These are phyloP conservation scores for Macroglossus sobrinus DNA, from an alignment of 2,113 vertebrate species.

Conservation along the genomic window DNA sequence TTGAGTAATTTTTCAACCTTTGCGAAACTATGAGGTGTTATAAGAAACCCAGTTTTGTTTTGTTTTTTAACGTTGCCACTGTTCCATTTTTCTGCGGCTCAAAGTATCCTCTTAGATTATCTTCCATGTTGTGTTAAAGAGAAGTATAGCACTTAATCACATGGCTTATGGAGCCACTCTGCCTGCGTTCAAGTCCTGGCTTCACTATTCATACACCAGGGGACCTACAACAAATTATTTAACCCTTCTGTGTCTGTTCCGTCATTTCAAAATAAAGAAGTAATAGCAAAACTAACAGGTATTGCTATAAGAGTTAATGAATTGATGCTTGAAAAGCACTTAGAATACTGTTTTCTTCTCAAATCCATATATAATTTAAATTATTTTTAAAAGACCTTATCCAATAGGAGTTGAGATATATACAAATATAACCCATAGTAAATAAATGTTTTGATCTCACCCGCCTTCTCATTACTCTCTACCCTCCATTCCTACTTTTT, in stretches of 20 bases:
- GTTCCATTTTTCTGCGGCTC: neutral
- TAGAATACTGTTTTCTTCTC: neutral
- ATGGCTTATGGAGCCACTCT: neutral
- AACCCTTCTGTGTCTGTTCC: neutral
- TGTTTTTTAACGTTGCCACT: neutral
- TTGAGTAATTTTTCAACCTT: neutral
- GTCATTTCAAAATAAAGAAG: neutral
- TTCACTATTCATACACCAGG: neutral
- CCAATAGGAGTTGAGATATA: neutral
- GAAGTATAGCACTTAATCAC: neutral
- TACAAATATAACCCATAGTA: neutral
- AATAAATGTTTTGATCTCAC: neutral
- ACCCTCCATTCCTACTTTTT: neutral
- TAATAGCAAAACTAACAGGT: neutral
- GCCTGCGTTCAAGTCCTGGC: neutral
- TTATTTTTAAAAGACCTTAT: neutral
- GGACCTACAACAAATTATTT: neutral
- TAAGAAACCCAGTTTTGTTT: neutral
- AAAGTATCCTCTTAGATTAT: neutral
- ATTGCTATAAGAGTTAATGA: neutral
- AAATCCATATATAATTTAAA: neutral
- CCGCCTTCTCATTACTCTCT: neutral
- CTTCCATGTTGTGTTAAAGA: neutral
- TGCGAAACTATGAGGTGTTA: neutral
- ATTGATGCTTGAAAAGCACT: neutral